Evolutionary conservation across 2,113 vertebrate species (phyloP), one percentile per base, ranked within the genome.

Genomic region (Atractosteus spatula): DNA sequence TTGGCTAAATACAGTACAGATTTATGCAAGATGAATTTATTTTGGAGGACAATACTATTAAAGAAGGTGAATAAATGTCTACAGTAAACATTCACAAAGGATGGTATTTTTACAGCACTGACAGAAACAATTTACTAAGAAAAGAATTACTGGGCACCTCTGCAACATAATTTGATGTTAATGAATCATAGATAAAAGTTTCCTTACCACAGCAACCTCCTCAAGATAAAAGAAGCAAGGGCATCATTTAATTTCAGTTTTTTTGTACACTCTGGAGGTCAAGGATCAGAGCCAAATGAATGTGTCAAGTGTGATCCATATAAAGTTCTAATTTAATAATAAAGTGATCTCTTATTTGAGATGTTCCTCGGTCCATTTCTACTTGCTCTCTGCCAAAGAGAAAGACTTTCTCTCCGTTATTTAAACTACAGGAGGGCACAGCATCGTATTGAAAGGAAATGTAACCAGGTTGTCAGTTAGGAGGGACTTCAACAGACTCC

Each of bases 261-360:
- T 62, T 83, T 86, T 82, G 80, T 84, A 62, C 3, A 14, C 17
- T 61, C 55, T 79, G 68, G 64, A 66, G 17, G 63, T 71, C 68
- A 41, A 7, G 62, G 76, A 65, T 62, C 66, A 64, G 74, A 55
- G 55, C 70, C 77, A 76, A 84, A 85, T 80, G 44, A 79, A 81
- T 62, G 83, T 81, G 79, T 80, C 79, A 84, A 41, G 63, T 61
- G 51, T 68, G 74, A 77, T 8, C 41, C 14, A 0, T 41, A 55
- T 67, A 74, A 73, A 63, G 71, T 43, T 7, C 55, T 55, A 59
- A 82, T 74, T 81, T 77, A 71, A 41, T 11, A 12, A 68, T 43
- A 65, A 68, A 73, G 78, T 41, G 51, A 80, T 78, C 78, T 72
- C 68, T 66, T 74, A 82, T 81, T 81, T 81, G 72, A 79, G 70